These are phyloP conservation scores for Telmatochromis bifrenatus DNA, from an alignment of 2,113 vertebrate species.

Conservation along the genomic window DNA sequence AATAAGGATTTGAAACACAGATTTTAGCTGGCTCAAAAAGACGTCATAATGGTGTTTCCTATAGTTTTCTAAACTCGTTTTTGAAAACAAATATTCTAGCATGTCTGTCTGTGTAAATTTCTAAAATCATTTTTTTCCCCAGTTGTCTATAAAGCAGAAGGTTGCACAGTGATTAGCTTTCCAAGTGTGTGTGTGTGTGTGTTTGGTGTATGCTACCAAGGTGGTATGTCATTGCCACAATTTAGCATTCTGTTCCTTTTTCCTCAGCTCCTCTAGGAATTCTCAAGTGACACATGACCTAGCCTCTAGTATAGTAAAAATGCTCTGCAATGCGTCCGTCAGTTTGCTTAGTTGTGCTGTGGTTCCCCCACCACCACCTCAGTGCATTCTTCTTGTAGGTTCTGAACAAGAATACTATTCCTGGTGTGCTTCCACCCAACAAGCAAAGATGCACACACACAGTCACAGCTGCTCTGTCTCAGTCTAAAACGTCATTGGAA, in stretches of 20 bases:
- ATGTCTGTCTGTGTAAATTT: not conserved
- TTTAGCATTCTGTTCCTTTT: constrained; percentile 35
- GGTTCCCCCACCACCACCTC: not conserved
- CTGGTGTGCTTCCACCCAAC: not conserved
- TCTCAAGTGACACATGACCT: not conserved
- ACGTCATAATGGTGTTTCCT: not conserved
- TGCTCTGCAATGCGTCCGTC: not conserved
- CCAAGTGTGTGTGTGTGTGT: not conserved
- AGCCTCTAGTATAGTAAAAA: not conserved
- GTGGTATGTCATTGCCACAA: constrained; percentile 49
- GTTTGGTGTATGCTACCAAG: not conserved
- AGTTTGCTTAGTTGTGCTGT: not conserved
- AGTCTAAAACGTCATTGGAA: constrained; percentile 35
- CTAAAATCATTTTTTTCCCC: not conserved
- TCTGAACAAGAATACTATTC: not conserved
- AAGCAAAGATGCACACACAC: not conserved
- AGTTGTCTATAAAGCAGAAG: not conserved
- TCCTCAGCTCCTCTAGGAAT: constrained; percentile 44
- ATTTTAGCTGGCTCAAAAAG: not conserved
- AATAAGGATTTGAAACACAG: not conserved
- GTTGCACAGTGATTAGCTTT: constrained; percentile 6
- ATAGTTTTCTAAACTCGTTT: not conserved
- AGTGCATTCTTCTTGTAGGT: not conserved
- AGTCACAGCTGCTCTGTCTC: not conserved
- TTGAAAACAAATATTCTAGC: not conserved